phyloP scores from a whole-genome alignment of 2,888 invertebrate genomes.

The Xylota sylvarum region DNA sequence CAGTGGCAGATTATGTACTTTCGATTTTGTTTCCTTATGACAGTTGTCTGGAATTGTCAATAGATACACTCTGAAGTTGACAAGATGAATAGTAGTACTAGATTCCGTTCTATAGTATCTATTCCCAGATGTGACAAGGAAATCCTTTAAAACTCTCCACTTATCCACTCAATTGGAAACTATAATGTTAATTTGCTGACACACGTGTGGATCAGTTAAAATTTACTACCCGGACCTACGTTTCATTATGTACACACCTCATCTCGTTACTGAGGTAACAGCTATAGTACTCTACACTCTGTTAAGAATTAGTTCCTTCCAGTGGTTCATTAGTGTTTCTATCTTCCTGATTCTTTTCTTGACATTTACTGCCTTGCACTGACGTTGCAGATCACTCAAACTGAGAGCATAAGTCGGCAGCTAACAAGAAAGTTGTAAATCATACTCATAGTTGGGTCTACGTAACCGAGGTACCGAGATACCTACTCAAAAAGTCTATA shows the following conservation, averaged over 20 bases:
- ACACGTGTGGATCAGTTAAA: neutral
- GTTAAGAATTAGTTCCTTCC: neutral
- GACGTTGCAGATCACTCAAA: neutral
- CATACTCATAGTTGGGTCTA: conserved; percentile 4
- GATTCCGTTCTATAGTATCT: too few species aligned
- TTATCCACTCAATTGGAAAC: too few species aligned
- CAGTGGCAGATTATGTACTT: conserved; percentile 19
- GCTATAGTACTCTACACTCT: neutral
- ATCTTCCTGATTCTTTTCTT: neutral
- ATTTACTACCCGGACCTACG: neutral
- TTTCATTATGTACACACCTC: neutral
- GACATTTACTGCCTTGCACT: conserved; percentile 1
- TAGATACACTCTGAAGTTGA: too few species aligned
- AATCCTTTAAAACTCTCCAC: too few species aligned
- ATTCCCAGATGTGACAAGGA: too few species aligned
- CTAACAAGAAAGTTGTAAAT: conserved; percentile 30
- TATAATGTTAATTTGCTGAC: too few species aligned
- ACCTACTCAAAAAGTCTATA: neutral
- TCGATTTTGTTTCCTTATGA: conserved; percentile 16
- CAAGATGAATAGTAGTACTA: too few species aligned
- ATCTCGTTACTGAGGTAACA: neutral
- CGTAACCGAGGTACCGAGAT: neutral
- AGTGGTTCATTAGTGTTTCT: neutral
- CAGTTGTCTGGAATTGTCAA: neutral
- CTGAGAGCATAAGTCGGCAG: neutral